phyloP scores from a whole-genome alignment of 2,888 invertebrate genomes.

The Pterostichus madidus region DNA sequence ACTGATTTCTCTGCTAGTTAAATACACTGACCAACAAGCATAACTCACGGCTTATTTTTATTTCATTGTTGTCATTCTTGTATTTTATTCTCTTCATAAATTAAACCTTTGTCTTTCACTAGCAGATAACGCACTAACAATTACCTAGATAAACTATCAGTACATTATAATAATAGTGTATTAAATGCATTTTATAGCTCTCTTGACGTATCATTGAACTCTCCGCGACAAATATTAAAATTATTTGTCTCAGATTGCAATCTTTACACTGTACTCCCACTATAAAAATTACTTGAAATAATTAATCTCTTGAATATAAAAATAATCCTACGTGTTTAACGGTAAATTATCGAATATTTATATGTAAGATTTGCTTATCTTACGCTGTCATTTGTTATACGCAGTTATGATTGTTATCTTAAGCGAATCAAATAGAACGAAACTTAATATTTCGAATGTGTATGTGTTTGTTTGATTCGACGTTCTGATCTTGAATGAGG shows the following conservation, averaged over 20 bases:
- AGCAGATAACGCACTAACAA: slow-evolving; percentile 54
- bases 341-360: slow-evolving; percentile 23
- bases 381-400: not conserved
- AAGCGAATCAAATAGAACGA: slow-evolving; percentile 17
- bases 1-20: slow-evolving; percentile 56
- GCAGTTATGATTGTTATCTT: slow-evolving; percentile 31
- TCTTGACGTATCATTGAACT: slow-evolving; percentile 50
- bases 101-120: slow-evolving; percentile 52
- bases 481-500: not conserved
- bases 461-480: slow-evolving; percentile 23
- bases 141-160: slow-evolving; percentile 63
- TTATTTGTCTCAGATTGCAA: slow-evolving; percentile 45
- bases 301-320: slow-evolving; percentile 25
- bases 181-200: slow-evolving; percentile 42
- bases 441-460: slow-evolving; percentile 29
- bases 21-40: slow-evolving; percentile 45
- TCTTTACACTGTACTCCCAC: slow-evolving; percentile 20
- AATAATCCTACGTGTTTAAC: slow-evolving; percentile 40
- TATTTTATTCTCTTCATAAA: slow-evolving; percentile 62
- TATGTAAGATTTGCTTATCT: slow-evolving; percentile 10
- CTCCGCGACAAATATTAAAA: slow-evolving; percentile 50
- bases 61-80: slow-evolving; percentile 57
- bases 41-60: slow-evolving; percentile 52
- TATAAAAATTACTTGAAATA: not conserved
- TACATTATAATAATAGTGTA: slow-evolving; percentile 55